A percentile compares a stretch with the other conserved stretches of the same genome.
phyloP scores from a whole-genome alignment of 2,113 vertebrate species.

The Lamprotornis superbus region DNA sequence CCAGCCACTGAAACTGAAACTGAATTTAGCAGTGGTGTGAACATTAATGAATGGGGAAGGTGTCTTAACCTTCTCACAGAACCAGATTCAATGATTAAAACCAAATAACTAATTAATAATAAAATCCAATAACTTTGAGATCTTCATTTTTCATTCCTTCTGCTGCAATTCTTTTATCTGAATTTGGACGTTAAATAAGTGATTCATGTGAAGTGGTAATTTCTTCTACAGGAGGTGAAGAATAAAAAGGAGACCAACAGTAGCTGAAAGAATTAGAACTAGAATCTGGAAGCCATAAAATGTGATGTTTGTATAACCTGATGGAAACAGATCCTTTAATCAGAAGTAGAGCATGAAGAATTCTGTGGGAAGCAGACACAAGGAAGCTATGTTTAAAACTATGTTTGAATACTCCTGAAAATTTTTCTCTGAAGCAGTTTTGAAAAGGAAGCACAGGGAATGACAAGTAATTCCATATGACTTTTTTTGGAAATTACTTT shows the following conservation, averaged over 20 bases:
- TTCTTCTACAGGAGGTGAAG: neutral
- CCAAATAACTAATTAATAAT: neutral
- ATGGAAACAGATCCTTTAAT: constrained; percentile 24
- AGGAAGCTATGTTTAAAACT: neutral
- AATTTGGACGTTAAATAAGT: neutral
- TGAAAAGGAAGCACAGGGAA: neutral
- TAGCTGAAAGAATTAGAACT: neutral
- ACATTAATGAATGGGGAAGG: neutral
- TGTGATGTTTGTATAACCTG: neutral
- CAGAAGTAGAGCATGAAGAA: constrained; percentile 9
- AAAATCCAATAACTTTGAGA: neutral
- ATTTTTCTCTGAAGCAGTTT: neutral
- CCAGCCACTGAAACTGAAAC: neutral
- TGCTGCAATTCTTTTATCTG: neutral
- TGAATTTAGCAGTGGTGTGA: neutral
- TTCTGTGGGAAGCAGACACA: neutral
- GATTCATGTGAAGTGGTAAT: neutral
- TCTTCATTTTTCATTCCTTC: neutral
- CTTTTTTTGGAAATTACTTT: neutral
- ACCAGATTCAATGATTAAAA: neutral
- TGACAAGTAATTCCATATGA: constrained; percentile 36
- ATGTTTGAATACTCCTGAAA: neutral
- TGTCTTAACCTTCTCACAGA: neutral
- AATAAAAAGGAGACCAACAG: neutral
- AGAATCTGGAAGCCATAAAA: neutral